A percentile compares a stretch with the other conserved stretches of the same genome.
phyloP scores from a whole-genome alignment of 2,113 vertebrate species.

The Xenopus tropicalis region UCB_Xtro_10.0 CM004451.2:73745501-73746000 shows the following conservation, averaged over 20 bases:
- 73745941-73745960: no score
- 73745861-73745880: background rate
- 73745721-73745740: no score
- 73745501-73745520: constrained; percentile 1
- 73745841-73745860: no score
- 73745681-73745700: background rate
- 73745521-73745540: background rate
- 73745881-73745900: background rate
- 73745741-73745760: no score
- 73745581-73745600: background rate
- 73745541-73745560: background rate
- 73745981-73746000: no score
- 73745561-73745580: background rate
- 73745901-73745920: background rate
- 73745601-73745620: background rate
- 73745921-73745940: background rate
- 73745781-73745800: no score
- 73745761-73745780: no score
- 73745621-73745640: background rate
- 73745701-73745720: background rate
- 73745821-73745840: no score
- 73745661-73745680: background rate
- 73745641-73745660: background rate
- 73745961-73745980: no score
- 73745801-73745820: no score